phyloP scores from a whole-genome alignment of 2,113 vertebrate genomes.

The Tor tambroides region DNA sequence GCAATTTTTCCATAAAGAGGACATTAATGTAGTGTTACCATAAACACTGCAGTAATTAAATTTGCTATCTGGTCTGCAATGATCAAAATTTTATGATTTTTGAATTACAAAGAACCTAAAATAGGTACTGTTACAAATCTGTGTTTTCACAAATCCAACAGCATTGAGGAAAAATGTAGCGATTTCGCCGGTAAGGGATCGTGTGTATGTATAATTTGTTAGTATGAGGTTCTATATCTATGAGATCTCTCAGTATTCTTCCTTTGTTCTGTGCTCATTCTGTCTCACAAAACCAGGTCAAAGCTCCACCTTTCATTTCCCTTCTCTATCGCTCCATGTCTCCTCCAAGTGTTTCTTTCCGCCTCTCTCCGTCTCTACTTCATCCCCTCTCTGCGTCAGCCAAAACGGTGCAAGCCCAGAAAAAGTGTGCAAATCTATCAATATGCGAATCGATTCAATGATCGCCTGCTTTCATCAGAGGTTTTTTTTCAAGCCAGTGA shows the following conservation, averaged over 20 bases:
- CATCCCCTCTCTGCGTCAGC: slow-evolving; percentile 18
- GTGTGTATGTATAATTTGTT: slow-evolving; percentile 50
- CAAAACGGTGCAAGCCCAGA: neutral
- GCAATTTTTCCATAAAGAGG: neutral
- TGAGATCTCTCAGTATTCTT: slow-evolving; percentile 49
- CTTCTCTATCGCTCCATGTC: slow-evolving; percentile 14
- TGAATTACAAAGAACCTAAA: neutral
- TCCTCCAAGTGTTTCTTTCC: slow-evolving; percentile 2
- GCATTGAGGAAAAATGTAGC: slow-evolving; percentile 7
- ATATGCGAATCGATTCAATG: neutral
- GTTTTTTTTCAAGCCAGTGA: neutral
- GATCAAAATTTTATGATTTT: neutral
- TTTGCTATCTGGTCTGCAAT: neutral
- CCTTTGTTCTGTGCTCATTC: slow-evolving; percentile 74
- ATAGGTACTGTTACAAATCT: slow-evolving; percentile 9
- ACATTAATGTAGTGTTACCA: neutral
- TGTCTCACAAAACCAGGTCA: slow-evolving; percentile 77
- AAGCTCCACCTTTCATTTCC: slow-evolving; percentile 54
- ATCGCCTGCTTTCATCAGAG: neutral
- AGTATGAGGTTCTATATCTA: slow-evolving; percentile 42
- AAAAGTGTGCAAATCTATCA: neutral
- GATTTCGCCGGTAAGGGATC: neutral
- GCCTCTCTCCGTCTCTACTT: neutral
- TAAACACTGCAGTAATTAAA: neutral
- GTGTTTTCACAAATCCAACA: neutral